Conservation (phyloP, 2,113 vertebrate species). For the Platanista minor region DNA sequence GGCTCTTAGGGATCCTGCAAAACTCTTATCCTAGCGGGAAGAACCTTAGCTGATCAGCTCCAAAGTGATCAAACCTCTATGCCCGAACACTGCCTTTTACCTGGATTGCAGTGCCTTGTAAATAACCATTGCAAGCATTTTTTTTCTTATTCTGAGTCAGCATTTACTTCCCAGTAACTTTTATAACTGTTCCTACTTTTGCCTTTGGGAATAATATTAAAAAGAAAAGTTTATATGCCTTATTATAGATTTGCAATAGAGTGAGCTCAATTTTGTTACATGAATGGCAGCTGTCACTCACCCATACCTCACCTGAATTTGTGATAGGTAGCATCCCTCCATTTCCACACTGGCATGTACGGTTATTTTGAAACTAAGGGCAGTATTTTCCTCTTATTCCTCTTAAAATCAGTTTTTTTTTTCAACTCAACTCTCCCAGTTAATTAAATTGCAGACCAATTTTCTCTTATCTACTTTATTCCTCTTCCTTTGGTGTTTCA, state of each 20-base stretch:
- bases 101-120: rapidly evolving
- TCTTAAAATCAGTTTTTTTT: background rate
- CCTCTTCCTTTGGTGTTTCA: background rate
- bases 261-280: background rate
- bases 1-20: background rate
- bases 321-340: background rate
- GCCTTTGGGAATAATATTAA: background rate
- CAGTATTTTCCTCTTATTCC: background rate
- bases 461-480: background rate
- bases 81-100: background rate
- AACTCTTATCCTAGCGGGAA: background rate
- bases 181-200: background rate
- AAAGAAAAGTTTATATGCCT: background rate
- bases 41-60: background rate
- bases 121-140: background rate
- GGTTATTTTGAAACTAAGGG: background rate
- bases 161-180: background rate
- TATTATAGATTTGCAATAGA: background rate
- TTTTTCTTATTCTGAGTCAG: background rate
- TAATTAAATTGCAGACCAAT: background rate
- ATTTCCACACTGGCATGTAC: background rate
- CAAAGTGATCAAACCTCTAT: background rate
- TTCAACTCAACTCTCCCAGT: background rate
- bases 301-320: background rate
- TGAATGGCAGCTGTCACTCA: background rate